Conservation (phyloP, 2,888 invertebrate genomes). For the Cecidostiba fungosa region DNA sequence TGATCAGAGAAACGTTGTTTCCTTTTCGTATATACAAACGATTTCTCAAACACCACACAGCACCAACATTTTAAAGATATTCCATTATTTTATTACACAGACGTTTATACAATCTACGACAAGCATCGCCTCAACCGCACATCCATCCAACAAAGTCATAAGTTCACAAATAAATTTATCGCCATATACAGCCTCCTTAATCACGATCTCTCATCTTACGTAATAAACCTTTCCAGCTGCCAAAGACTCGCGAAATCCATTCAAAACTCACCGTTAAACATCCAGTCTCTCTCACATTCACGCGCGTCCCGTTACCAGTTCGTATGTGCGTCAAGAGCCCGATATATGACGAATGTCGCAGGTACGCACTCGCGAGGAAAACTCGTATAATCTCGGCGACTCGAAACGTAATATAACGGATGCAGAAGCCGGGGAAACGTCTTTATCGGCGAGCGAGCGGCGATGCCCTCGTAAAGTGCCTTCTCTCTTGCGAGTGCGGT, state of each 20-base stretch:
- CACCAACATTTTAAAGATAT: no score
- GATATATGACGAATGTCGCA: slow-evolving; percentile 41
- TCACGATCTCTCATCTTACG: slow-evolving; percentile 7
- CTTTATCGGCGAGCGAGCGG: slow-evolving; percentile 65
- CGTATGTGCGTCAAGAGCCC: not conserved
- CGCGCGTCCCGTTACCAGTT: slow-evolving; percentile 44
- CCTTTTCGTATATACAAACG: no score
- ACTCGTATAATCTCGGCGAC: not conserved
- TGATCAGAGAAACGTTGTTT: no score
- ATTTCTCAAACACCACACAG: no score
- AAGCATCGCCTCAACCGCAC: no score
- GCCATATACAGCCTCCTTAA: slow-evolving; percentile 3
- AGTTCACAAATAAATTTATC: not conserved
- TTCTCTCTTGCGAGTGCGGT: slow-evolving; percentile 37
- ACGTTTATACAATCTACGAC: not conserved
- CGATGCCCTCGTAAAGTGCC: slow-evolving; percentile 45
- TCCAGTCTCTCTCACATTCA: not conserved
- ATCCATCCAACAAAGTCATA: not conserved
- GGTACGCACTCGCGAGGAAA: slow-evolving; percentile 41
- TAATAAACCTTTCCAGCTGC: slow-evolving; percentile 14
- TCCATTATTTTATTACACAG: not conserved
- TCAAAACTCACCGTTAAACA: not conserved
- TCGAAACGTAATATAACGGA: slow-evolving; percentile 49
- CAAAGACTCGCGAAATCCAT: slow-evolving; percentile 6
- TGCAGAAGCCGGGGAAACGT: slow-evolving; percentile 60